phyloP scores from a whole-genome alignment of 2,888 invertebrate genomes.

The Folsomia candida region DNA sequence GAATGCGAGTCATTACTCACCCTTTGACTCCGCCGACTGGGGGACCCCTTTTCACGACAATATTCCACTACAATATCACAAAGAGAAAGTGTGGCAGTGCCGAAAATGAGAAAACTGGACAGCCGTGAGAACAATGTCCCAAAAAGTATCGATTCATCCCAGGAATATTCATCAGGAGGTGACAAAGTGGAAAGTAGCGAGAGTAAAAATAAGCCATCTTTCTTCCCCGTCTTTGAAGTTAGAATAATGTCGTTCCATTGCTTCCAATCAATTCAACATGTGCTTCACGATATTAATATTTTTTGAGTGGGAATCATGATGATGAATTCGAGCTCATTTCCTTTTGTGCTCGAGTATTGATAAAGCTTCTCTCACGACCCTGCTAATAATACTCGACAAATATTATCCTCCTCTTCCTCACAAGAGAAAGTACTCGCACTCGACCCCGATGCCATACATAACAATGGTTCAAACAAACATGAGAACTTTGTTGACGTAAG shows the following conservation, averaged over 20 bases:
- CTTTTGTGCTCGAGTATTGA: not conserved
- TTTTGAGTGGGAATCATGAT: not conserved
- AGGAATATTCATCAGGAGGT: not conserved
- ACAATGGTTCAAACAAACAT: not conserved
- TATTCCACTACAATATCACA: not conserved
- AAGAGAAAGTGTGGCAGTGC: not conserved
- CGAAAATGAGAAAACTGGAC: not conserved
- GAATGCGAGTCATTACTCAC: not conserved
- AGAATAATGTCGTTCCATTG: too few relatives aligned
- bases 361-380: not conserved
- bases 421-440: not conserved
- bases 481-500: not conserved
- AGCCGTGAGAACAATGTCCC: not conserved
- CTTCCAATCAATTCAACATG: not conserved
- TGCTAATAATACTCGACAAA: not conserved
- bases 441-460: not conserved
- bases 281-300: not conserved
- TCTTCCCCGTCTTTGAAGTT: not conserved
- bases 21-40: not conserved
- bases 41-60: not conserved
- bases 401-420: not conserved
- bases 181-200: not conserved
- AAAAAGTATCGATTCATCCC: not conserved
- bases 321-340: not conserved
- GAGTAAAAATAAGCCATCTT: not conserved